Evolutionary conservation across 2,113 vertebrate species (phyloP).

Genomic region (Trogon melanurus): DNA sequence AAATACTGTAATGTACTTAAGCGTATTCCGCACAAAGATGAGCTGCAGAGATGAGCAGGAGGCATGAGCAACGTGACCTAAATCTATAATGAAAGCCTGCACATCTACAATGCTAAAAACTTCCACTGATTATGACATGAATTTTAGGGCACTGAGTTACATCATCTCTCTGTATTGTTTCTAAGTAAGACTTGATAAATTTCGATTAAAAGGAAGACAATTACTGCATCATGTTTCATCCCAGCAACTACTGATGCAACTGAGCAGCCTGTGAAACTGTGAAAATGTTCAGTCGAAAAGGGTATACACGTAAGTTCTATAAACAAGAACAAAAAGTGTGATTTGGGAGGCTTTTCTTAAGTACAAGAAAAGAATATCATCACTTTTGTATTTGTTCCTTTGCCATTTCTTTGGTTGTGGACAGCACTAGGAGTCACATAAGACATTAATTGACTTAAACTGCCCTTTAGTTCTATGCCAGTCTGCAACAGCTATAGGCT

Average conservation of each 20-base stretch:
- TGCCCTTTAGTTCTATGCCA: not conserved
- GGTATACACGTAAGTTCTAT: rapidly evolving
- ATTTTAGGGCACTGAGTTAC: not conserved
- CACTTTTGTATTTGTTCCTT: not conserved
- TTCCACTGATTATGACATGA: not conserved
- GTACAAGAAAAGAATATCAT: not conserved
- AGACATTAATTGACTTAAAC: not conserved
- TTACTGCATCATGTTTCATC: not conserved
- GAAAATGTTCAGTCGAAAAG: not conserved
- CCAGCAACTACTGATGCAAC: not conserved
- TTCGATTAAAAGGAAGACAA: not conserved
- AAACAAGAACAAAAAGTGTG: not conserved
- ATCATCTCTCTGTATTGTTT: not conserved
- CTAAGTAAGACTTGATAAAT: not conserved
- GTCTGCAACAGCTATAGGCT: not conserved
- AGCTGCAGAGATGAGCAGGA: not conserved
- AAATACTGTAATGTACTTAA: slow-evolving; percentile 10
- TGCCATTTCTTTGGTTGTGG: not conserved
- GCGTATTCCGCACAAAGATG: not conserved
- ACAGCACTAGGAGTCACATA: rapidly evolving
- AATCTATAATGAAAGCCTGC: slow-evolving; percentile 20
- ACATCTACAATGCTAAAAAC: not conserved
- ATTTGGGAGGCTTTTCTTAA: not conserved
- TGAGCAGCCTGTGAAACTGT: not conserved
- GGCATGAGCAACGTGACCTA: not conserved